A percentile compares a stretch with the other conserved stretches of the same genome.
These are phyloP conservation scores for Ochotona princeps DNA, from an alignment of 2,113 vertebrate genomes.

Conservation along the genomic window DNA sequence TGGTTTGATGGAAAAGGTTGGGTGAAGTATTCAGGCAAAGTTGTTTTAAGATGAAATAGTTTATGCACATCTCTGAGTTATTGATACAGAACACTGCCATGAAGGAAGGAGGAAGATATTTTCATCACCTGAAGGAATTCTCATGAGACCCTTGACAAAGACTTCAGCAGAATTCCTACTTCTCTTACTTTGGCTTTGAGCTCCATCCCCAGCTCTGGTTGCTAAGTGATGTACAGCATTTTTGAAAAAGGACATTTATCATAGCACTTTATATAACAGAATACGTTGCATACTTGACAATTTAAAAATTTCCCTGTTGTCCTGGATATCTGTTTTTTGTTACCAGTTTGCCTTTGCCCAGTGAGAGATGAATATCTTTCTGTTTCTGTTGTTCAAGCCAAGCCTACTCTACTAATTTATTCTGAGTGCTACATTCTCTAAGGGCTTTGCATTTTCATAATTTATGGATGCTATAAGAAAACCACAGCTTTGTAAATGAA, in stretches of 20 bases:
- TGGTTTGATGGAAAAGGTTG: constrained; percentile 14
- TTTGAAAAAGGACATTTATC: not conserved
- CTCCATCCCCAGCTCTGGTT: not conserved
- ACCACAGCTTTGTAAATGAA: not conserved
- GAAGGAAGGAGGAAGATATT: not conserved
- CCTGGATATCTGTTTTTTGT: not conserved
- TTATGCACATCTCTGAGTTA: not conserved
- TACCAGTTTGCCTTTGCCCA: not conserved
- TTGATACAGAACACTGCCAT: not conserved
- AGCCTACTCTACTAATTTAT: not conserved
- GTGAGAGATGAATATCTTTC: not conserved
- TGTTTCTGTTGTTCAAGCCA: not conserved
- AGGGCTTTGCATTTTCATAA: constrained; percentile 28
- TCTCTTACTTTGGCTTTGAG: not conserved
- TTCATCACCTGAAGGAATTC: not conserved
- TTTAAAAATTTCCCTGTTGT: constrained; percentile 1
- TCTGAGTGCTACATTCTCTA: not conserved
- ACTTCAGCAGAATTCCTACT: not conserved
- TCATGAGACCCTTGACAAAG: not conserved
- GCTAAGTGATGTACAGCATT: constrained; percentile 31
- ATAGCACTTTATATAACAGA: constrained; percentile 29
- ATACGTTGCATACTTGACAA: not conserved
- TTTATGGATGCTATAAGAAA: constrained; percentile 32
- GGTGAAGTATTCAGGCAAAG: not conserved
- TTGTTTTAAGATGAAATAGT: not conserved